These are phyloP conservation scores for Gasterosteus nipponicus DNA, from an alignment of 2,113 vertebrate species.

Conservation along the genomic window DNA sequence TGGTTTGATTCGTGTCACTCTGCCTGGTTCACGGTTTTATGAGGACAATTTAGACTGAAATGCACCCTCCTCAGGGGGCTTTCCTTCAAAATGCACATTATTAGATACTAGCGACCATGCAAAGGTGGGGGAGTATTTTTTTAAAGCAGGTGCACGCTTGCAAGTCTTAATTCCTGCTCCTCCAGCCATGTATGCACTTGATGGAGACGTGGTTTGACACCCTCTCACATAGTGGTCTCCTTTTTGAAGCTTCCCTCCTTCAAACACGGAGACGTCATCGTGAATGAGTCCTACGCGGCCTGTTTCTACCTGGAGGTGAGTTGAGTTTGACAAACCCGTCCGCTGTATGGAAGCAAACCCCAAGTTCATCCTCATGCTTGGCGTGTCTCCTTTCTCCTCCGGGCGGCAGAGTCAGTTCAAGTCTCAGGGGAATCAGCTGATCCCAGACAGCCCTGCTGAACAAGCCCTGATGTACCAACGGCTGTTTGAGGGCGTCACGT, in stretches of 20 bases:
- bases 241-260: slow-evolving; percentile 76
- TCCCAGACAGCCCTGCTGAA: slow-evolving; percentile 68
- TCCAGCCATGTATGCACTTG: neutral
- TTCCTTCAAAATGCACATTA: neutral
- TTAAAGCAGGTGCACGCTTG: no score
- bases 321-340: neutral
- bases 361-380: neutral
- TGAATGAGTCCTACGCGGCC: slow-evolving; percentile 81
- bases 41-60: neutral
- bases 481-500: slow-evolving; percentile 73
- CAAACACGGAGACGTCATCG: slow-evolving; percentile 71
- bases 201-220: no score
- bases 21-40: neutral
- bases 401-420: slow-evolving; percentile 75
- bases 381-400: neutral
- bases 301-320: slow-evolving; percentile 84
- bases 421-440: slow-evolving; percentile 75
- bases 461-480: slow-evolving; percentile 79
- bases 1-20: neutral
- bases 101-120: neutral
- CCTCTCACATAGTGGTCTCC: neutral
- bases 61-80: neutral
- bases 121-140: neutral
- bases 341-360: neutral
- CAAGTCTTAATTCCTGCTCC: neutral